phyloP scores from a whole-genome alignment of 2,797 vertebrate species.

The Onychomys leucogaster region DNA sequence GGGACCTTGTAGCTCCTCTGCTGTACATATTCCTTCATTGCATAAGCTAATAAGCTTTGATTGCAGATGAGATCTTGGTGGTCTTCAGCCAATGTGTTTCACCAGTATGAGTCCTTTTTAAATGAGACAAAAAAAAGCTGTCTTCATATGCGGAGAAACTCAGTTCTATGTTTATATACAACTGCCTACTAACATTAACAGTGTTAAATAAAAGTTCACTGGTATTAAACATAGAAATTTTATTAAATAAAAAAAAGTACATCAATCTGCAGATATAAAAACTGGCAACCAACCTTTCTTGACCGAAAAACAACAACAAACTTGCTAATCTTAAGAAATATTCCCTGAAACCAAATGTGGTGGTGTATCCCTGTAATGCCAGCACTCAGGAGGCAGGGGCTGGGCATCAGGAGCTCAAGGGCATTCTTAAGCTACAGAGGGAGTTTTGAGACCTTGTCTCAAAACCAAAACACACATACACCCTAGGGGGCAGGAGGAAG shows the following conservation, averaged over 20 bases:
- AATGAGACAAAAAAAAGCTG: conserved; percentile 34
- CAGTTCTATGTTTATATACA: conserved; percentile 19
- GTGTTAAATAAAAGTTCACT: conserved; percentile 26
- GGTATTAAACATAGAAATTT: conserved; percentile 15
- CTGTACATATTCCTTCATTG: neutral
- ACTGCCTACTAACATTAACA: neutral
- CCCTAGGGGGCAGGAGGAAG: neutral
- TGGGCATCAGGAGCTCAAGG: neutral
- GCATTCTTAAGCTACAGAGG: neutral
- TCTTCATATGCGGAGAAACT: conserved; percentile 17
- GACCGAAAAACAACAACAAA: neutral
- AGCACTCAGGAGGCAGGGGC: neutral
- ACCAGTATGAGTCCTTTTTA: neutral
- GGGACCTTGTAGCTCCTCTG: neutral
- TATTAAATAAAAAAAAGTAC: conserved; percentile 43
- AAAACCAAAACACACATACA: neutral
- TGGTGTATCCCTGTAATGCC: neutral
- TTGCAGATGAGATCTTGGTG: neutral
- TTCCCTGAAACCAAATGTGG: neutral
- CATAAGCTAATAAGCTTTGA: neutral
- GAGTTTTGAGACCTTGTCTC: neutral
- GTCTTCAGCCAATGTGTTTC: neutral
- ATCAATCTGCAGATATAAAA: conserved; percentile 58
- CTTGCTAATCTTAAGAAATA: conserved; percentile 48
- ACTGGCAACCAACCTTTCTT: conserved; percentile 7